Conservation (phyloP, 2,113 vertebrate species). For the Jacana jacana region DNA sequence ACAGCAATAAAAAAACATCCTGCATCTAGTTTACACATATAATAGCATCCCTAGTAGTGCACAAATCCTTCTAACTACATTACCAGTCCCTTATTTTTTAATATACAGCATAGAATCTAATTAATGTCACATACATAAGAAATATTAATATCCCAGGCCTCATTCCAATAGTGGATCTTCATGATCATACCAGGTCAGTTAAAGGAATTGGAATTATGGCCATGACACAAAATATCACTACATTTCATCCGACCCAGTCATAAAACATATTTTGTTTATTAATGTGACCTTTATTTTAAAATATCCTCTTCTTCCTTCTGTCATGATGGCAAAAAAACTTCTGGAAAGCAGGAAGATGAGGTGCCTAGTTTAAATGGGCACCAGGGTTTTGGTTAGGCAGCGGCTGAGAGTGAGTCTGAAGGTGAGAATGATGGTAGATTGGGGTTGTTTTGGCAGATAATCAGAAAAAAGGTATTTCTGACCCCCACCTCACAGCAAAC, state of each 20-base stretch:
- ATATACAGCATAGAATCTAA: background rate
- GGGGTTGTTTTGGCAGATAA: background rate
- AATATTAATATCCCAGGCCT: background rate
- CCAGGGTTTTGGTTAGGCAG: background rate
- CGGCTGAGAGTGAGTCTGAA: background rate
- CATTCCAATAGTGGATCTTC: background rate
- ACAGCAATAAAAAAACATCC: conserved; percentile 10
- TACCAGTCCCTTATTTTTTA: background rate
- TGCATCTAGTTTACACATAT: conserved; percentile 35
- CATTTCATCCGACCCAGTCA: background rate
- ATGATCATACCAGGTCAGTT: background rate
- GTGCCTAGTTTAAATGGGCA: background rate
- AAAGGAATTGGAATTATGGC: background rate
- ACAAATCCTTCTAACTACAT: background rate
- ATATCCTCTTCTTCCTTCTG: background rate
- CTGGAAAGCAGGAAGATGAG: background rate
- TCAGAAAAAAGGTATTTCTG: background rate
- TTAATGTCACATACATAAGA: background rate
- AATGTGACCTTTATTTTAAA: background rate
- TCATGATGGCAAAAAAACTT: background rate
- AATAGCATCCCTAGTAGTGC: conserved; percentile 14
- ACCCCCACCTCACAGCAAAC: background rate
- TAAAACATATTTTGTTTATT: background rate
- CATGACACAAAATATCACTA: background rate
- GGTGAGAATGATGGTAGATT: background rate